Percentiles rank a stretch among this genome's conserved stretches.
phyloP scores from a whole-genome alignment of 2,113 vertebrate genomes.

The Mus spicilegus region DNA sequence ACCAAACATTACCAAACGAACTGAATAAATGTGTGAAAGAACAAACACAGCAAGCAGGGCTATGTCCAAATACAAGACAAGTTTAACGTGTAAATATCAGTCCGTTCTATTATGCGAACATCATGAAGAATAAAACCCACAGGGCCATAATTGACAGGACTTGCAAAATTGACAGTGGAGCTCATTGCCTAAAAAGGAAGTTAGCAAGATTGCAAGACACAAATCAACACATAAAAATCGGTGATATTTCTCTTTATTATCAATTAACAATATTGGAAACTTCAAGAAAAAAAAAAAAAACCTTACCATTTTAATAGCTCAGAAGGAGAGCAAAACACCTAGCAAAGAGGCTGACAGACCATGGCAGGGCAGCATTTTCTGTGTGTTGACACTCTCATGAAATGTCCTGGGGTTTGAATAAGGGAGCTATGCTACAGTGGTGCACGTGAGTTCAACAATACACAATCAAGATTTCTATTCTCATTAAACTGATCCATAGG shows the following conservation, averaged over 20 bases:
- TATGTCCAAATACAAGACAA: slow-evolving; percentile 17
- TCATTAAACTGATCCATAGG: not conserved
- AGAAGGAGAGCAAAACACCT: not conserved
- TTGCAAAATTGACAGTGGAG: not conserved
- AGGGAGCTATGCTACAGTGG: not conserved
- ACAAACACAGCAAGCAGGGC: not conserved
- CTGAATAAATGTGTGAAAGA: not conserved
- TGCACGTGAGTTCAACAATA: not conserved
- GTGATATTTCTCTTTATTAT: slow-evolving; percentile 11
- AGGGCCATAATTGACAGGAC: not conserved
- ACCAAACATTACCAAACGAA: not conserved
- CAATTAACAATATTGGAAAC: slow-evolving; percentile 16
- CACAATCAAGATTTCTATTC: not conserved
- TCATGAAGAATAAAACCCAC: slow-evolving; percentile 34
- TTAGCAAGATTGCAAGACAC: slow-evolving; percentile 1
- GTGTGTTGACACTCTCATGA: not conserved
- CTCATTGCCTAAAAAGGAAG: not conserved
- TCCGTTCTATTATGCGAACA: not conserved
- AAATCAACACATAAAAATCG: not conserved
- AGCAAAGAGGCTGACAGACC: not conserved
- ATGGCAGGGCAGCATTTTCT: not conserved
- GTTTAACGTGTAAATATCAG: slow-evolving; percentile 2
- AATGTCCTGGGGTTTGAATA: not conserved
- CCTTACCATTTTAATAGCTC: slow-evolving; percentile 8
- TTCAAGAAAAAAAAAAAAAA: not conserved